Evolutionary conservation across 2,888 invertebrate genomes (phyloP), one percentile per base, ranked within the genome.

Genomic region (Bombyx huttoni): DNA sequence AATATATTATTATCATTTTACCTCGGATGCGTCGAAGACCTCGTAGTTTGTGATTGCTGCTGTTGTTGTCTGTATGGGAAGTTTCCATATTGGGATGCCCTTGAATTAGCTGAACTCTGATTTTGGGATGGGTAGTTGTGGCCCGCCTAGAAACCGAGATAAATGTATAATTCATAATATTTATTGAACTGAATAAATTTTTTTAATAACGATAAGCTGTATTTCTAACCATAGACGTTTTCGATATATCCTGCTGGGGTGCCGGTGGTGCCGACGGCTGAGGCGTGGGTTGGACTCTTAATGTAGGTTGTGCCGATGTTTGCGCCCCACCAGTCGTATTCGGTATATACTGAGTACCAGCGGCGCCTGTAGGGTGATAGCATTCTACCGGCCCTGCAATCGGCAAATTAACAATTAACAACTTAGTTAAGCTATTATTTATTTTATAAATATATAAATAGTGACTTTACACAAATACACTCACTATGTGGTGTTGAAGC

Each of bases 401-500:
- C 49, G 34, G 51, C 34, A 49, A 13, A 13, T 7, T 34, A n/a
- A 46, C 48, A 48, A 34, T 34, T 13, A 40, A 12, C 1, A 40
- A 8, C 40, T 6, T 6, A 40, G 3, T 10, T 10, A 7, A 40
- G 0, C 8, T 40, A 40, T 40, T 10, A 40, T 40, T 10, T 40
- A 40, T 40, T 10, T 40, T 40, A 40, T 40, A 12, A 8, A 40
- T 40, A 40, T 40, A 12, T 5, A 40, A 40, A 40, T 40, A 5
- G 2, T 24, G 40, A 40, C 40, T 10, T 40, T 40, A 40, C 40
- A 40, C 40, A 40, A 50, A 50, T 40, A 47, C 60, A 87, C 87
- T 88, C 71, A 88, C 85, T 82, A 67, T 87, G 87, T 73, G 87
- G 87, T 78, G 87, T 88, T 58, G 87, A 81, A 62, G 86, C 86